Evolutionary conservation across 2,113 vertebrate species (phyloP), one percentile per base, ranked within the genome.

Genomic region (Neolamprologus fasciatus): DNA sequence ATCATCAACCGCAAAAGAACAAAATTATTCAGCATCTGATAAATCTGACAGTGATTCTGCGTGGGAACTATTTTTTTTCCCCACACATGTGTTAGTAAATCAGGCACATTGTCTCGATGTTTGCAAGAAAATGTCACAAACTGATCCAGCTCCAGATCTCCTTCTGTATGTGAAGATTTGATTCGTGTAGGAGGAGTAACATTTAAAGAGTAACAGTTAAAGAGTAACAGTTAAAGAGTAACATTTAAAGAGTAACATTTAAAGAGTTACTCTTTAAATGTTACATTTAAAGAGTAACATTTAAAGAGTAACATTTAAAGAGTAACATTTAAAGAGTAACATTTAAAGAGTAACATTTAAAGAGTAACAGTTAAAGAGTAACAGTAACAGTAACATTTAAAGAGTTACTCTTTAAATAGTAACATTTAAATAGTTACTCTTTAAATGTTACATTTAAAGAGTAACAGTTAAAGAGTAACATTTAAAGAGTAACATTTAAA

Each of bases 281-380:
- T 9, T 9, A 9, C 23, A 2, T 0, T 54, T 21, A 12, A 21
- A 54, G 33, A 57, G 13, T 9, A 17, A 9, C 13, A 2, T 0
- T 53, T 51, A 9, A 17, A 50, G 8, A 50, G 17, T n/a, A 51
- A 3, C 51, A 0, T 0, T 51, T 21, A 21, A 21, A n/a, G 33
- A 54, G n/a, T 28, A 28, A 28, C 26, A 28, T 2, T 28, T 28
- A 28, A 28, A 28, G 26, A 28, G 4, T 7, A 7, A 10, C 50
- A 1, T 0, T 53, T 21, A 21, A n/a, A 53, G 31, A 55, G 21
- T 7, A 4, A 10, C 19, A 1, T 0, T 53, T 21, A 21, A n/a
- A 53, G 31, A 55, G 21, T 4, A 13, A 5, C 11, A 1, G 0
- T 55, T 55, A 55, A 55, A 51, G 10, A 23, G n/a, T 3, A 21